Percentiles rank a stretch among this genome's conserved stretches.
phyloP scores from a whole-genome alignment of 2,888 invertebrate genomes.

The Leptinotarsa juncta region DNA sequence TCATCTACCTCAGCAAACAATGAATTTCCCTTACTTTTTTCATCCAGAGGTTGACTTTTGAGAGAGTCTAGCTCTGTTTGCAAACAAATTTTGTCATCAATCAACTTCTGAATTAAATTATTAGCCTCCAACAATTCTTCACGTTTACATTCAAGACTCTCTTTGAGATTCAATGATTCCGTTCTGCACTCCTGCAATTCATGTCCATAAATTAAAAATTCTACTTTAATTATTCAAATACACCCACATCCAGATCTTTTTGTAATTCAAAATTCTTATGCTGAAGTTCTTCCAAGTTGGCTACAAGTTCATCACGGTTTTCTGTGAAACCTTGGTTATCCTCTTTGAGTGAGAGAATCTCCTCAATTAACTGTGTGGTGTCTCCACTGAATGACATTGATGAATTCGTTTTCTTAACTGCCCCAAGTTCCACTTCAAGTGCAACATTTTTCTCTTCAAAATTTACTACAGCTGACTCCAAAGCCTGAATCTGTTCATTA shows the following conservation, averaged over 20 bases:
- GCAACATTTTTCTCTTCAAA: slow-evolving; percentile 44
- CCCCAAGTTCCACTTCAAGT: slow-evolving; percentile 36
- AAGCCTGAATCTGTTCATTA: slow-evolving; percentile 37
- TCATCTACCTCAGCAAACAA: slow-evolving; percentile 63
- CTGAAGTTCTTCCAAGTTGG: slow-evolving; percentile 37
- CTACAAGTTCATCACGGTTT: slow-evolving; percentile 41
- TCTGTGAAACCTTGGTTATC: slow-evolving; percentile 35
- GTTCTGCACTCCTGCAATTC: slow-evolving; percentile 42
- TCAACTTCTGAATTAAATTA: slow-evolving; percentile 51
- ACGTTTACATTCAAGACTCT: slow-evolving; percentile 50
- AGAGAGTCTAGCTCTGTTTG: slow-evolving; percentile 55
- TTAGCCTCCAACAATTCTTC: slow-evolving; percentile 54
- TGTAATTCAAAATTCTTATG: slow-evolving; percentile 30
- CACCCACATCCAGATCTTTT: slow-evolving; percentile 31
- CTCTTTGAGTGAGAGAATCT: slow-evolving; percentile 33
- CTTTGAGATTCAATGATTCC: slow-evolving; percentile 48
- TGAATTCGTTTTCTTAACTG: slow-evolving; percentile 32
- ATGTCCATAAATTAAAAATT: slow-evolving; percentile 14
- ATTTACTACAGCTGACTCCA: slow-evolving; percentile 43
- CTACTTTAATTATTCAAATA: neutral
- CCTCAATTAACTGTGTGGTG: slow-evolving; percentile 36
- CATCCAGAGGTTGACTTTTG: slow-evolving; percentile 56
- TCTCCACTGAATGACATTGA: slow-evolving; percentile 34
- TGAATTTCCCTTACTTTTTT: slow-evolving; percentile 59
- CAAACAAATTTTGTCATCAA: slow-evolving; percentile 54